Evolutionary conservation across 2,888 invertebrate species (phyloP), one percentile per base, ranked within the genome.

Genomic region (Siphonodentalium dalli): DNA sequence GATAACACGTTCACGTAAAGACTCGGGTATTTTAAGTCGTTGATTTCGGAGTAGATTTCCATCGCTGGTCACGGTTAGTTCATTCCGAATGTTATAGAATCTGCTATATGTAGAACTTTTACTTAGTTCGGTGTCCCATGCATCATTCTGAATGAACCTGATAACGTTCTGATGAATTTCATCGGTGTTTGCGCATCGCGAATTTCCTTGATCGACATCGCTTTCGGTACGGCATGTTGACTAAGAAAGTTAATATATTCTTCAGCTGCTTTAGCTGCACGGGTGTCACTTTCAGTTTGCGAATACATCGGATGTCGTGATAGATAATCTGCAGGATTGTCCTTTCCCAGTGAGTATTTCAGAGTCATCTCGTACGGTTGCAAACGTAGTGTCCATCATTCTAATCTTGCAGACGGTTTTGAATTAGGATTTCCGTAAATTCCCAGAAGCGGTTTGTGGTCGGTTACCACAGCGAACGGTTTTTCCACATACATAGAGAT

Each of bases 11-110:
- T 21, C 6, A 20, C 45, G 31, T 8, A 51, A 27, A 21, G 23
- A 13, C 18, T 20, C 21, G 2, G 55, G 55, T 11, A 56, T 47
- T n/a, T 51, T 31, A 5, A 58, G 6, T 41, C 43, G 42, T n/a
- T 18, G 35, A 7, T 31, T 43, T 26, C 37, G 24, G 11, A 59
- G 31, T 3, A 58, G 26, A 18, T 55, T 20, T 15, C 26, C 24
- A 11, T 45, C 39, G 27, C 35, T n/a, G n/a, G n/a, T n/a, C 24
- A 45, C 34, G 5, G 39, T 29, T 18, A 55, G 29, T 26, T 49
- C 54, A 37, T 45, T 45, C 13, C 33, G 31, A 5, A 53, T 11
- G 13, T 46, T 33, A 28, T 13, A 45, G 28, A 26, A 53, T n/a
- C n/a, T n/a, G n/a, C n/a, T n/a, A n/a, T n/a, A n/a, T n/a, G n/a